Conservation (phyloP, 2,888 invertebrate genomes). For the Neocrepidodera transversa region DNA sequence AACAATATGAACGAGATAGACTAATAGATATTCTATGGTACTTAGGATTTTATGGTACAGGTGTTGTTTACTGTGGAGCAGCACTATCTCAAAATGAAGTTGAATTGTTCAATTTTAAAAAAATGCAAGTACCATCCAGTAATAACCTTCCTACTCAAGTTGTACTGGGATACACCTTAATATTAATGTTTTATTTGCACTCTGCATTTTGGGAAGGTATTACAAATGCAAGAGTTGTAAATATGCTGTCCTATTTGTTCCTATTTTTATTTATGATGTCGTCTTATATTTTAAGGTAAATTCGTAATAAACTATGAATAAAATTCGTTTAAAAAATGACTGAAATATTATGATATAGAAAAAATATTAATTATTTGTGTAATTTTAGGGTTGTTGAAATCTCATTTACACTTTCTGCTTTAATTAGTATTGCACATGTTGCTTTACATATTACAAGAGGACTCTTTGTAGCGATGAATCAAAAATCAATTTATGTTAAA, state of each 20-base stretch:
- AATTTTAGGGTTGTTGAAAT: conserved; percentile 41
- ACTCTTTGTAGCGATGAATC: conserved; percentile 33
- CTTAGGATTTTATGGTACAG: conserved; percentile 51
- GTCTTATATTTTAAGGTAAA: conserved; percentile 44
- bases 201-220: conserved; percentile 51
- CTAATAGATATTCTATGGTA: conserved; percentile 53
- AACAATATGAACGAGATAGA: conserved; percentile 50
- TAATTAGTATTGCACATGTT: conserved; percentile 39
- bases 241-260: conserved; percentile 45
- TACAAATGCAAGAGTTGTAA: conserved; percentile 41
- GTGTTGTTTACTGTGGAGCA: conserved; percentile 51
- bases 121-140: conserved; percentile 36
- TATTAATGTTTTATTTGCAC: conserved; percentile 53
- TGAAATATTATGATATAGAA: background rate
- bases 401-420: conserved; percentile 39
- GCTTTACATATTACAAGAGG: conserved; percentile 39
- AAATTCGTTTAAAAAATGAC: background rate
- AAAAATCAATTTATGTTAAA: conserved; percentile 28
- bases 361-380: background rate
- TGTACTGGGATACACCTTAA: conserved; percentile 50
- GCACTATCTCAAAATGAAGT: conserved; percentile 50
- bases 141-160: conserved; percentile 44
- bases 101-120: conserved; percentile 46
- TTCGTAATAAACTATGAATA: background rate
- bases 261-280: conserved; percentile 45